Conservation (phyloP, 2,113 vertebrate species). For the Actinemys pallida region DNA sequence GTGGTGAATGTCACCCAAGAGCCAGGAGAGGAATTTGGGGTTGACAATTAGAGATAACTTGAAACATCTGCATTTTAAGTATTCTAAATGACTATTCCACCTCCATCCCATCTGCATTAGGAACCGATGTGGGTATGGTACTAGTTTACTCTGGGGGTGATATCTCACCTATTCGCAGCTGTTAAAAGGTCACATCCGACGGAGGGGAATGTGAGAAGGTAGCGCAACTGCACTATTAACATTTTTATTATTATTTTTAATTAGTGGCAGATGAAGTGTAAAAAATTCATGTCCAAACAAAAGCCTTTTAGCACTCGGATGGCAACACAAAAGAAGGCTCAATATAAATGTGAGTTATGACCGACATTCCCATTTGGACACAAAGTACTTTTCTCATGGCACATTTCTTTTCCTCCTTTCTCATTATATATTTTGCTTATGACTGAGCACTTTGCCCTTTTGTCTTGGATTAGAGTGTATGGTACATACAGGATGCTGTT, state of each 20-base stretch:
- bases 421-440: not conserved
- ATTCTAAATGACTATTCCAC: not conserved
- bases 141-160: not conserved
- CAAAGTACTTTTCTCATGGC: not conserved
- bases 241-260: slow-evolving; percentile 52
- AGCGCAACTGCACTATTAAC: not conserved
- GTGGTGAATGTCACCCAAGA: not conserved
- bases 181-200: not conserved
- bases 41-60: slow-evolving; percentile 14
- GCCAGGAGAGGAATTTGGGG: slow-evolving; percentile 1
- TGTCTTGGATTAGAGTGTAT: not conserved
- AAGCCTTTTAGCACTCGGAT: not conserved
- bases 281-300: not conserved
- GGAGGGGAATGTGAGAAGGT: not conserved
- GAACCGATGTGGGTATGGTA: not conserved
- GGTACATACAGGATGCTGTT: not conserved
- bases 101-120: not conserved
- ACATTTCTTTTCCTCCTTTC: not conserved
- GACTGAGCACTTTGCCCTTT: not conserved
- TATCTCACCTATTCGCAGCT: slow-evolving; percentile 17
- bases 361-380: not conserved
- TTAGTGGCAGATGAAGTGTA: slow-evolving; percentile 5
- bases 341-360: not conserved
- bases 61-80: slow-evolving; percentile 43
- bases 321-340: not conserved